Conservation (phyloP, 2,888 invertebrate genomes). For the Hirtodrosophila alboralis region DNA sequence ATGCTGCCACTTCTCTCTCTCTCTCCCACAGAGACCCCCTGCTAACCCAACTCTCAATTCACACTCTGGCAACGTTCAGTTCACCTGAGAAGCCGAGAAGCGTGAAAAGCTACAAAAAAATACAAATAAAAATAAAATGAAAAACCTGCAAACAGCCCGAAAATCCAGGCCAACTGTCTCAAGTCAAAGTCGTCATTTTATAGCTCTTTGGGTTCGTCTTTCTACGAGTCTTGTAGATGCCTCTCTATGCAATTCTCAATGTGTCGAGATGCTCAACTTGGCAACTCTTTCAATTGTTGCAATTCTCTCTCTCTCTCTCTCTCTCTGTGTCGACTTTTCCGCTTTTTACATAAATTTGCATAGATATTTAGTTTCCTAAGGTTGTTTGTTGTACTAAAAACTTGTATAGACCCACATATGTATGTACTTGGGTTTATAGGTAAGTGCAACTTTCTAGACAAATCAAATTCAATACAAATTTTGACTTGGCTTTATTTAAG, state of each 20-base stretch:
- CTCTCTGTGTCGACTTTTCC: slow-evolving; percentile 1
- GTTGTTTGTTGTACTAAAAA: slow-evolving; percentile 7
- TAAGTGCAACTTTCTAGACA: slow-evolving; percentile 41
- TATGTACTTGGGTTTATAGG: slow-evolving; percentile 17
- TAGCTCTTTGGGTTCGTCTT: slow-evolving; percentile 19
- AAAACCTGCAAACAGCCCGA: slow-evolving; percentile 44
- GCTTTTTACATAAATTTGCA: slow-evolving; percentile 41
- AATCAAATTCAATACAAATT: slow-evolving; percentile 15
- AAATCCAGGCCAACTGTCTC: slow-evolving; percentile 54
- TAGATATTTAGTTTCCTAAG: slow-evolving; percentile 26
- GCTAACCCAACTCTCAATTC: neutral
- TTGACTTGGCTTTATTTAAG: neutral
- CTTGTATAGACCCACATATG: slow-evolving; percentile 20
- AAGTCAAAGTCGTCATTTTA: slow-evolving; percentile 32
- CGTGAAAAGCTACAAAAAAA: slow-evolving; percentile 49
- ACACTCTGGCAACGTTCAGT: slow-evolving; percentile 36
- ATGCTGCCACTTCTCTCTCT: neutral
- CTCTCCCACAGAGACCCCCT: neutral
- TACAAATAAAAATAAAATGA: slow-evolving; percentile 18
- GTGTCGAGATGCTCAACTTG: slow-evolving; percentile 43
- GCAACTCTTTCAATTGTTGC: slow-evolving; percentile 25
- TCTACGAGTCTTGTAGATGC: too few species aligned
- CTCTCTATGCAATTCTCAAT: slow-evolving; percentile 52
- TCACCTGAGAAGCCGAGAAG: slow-evolving; percentile 42
- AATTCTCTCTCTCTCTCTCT: slow-evolving; percentile 9